These are phyloP conservation scores for Cacatua alba DNA, from an alignment of 2,113 vertebrate genomes.

Conservation along the genomic window DNA sequence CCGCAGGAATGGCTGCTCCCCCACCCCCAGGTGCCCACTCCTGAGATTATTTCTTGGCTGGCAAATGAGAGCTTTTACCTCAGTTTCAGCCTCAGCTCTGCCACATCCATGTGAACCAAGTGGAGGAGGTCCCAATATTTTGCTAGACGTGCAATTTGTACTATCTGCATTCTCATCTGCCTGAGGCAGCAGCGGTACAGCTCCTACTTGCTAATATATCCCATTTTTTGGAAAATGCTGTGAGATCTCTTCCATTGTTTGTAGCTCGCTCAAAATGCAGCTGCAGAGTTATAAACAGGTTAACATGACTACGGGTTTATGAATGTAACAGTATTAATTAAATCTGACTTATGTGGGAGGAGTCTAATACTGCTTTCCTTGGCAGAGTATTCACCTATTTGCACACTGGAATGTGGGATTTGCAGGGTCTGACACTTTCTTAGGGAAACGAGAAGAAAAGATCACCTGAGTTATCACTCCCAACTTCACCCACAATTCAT, in stretches of 20 bases:
- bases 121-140: neutral
- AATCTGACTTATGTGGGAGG: neutral
- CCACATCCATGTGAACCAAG: neutral
- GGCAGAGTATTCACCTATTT: neutral
- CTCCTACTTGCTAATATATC: neutral
- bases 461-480: neutral
- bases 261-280: neutral
- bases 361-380: neutral
- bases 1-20: neutral
- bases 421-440: neutral
- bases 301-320: neutral
- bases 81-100: neutral
- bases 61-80: neutral
- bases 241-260: neutral
- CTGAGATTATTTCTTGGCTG: neutral
- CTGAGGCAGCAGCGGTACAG: rapidly evolving
- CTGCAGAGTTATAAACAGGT: neutral
- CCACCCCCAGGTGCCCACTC: neutral
- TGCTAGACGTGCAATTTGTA: neutral
- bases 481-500: neutral
- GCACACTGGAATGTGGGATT: neutral
- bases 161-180: neutral
- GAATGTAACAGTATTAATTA: neutral
- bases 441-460: neutral
- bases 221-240: neutral